A percentile compares a stretch with the other conserved stretches of the same genome.
phyloP scores from a whole-genome alignment of 35 echinoderm and acorn worm species.

The Patiria miniata region DNA sequence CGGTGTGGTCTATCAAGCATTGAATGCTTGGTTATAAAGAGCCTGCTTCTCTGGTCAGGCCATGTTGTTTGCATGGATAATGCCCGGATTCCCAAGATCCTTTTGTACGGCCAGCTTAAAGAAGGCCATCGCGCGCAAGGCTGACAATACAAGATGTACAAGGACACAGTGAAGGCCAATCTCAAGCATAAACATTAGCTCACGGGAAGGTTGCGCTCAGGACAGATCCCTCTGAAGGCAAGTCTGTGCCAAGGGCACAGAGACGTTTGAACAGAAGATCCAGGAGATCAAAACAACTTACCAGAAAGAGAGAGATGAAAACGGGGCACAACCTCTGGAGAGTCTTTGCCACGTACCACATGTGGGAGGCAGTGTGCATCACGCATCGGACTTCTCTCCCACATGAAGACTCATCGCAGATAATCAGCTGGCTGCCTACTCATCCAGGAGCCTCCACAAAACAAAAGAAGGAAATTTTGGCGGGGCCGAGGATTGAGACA shows the following conservation, averaged over 20 bases:
- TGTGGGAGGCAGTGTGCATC: no score
- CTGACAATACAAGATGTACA: neutral
- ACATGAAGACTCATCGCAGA: no score
- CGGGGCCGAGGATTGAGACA: no score
- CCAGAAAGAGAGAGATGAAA: no score
- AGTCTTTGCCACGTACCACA: no score
- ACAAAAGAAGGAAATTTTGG: no score
- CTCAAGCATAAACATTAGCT: neutral
- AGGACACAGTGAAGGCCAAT: neutral
- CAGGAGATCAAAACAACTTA: no score
- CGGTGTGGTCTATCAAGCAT: neutral
- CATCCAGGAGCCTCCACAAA: no score
- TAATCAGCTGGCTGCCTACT: no score
- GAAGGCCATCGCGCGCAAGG: neutral
- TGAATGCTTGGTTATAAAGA: neutral
- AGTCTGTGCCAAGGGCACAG: neutral
- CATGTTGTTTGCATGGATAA: conserved; percentile 22
- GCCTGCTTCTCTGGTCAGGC: conserved; percentile 44
- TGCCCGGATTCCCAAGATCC: neutral
- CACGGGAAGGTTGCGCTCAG: neutral
- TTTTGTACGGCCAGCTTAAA: neutral
- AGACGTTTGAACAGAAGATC: no score
- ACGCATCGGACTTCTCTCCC: no score
- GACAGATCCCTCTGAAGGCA: neutral
- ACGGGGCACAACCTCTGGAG: no score